These are phyloP conservation scores for Ispidina lecontei DNA, from an alignment of 2,797 vertebrate genomes.

Conservation along the genomic window DNA sequence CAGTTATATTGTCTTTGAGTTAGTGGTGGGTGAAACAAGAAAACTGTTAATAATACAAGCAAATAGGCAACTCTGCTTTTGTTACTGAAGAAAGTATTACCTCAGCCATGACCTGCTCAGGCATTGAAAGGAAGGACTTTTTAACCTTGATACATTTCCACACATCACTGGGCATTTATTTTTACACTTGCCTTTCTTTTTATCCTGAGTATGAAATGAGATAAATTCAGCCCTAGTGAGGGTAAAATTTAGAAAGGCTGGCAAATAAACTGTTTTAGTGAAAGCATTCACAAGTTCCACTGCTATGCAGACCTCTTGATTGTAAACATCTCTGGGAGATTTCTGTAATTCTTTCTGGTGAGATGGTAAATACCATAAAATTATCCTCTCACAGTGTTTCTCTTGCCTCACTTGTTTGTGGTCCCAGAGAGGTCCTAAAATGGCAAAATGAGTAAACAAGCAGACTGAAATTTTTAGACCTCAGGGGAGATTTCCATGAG, in stretches of 20 bases:
- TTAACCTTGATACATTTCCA: not conserved
- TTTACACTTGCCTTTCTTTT: not conserved
- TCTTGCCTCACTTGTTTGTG: not conserved
- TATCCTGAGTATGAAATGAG: not conserved
- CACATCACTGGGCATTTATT: not conserved
- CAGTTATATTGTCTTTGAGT: not conserved
- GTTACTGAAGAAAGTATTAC: not conserved
- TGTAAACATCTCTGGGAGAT: constrained; percentile 8
- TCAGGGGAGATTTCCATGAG: not conserved
- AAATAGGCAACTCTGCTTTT: not conserved
- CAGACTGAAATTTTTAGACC: not conserved
- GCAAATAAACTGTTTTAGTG: not conserved
- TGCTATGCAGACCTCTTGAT: not conserved
- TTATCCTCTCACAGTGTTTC: not conserved
- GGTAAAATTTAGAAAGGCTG: not conserved
- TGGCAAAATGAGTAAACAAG: not conserved
- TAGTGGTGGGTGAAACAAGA: not conserved
- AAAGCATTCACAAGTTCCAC: not conserved
- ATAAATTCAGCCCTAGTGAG: not conserved
- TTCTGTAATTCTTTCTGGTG: constrained; percentile 24
- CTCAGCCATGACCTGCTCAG: not conserved
- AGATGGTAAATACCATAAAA: constrained; percentile 18
- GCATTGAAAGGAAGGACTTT: not conserved
- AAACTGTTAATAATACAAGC: not conserved
- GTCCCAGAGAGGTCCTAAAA: not conserved